phyloP scores from a whole-genome alignment of 2,797 vertebrate species.

The Paedocypris micromegethes region DNA sequence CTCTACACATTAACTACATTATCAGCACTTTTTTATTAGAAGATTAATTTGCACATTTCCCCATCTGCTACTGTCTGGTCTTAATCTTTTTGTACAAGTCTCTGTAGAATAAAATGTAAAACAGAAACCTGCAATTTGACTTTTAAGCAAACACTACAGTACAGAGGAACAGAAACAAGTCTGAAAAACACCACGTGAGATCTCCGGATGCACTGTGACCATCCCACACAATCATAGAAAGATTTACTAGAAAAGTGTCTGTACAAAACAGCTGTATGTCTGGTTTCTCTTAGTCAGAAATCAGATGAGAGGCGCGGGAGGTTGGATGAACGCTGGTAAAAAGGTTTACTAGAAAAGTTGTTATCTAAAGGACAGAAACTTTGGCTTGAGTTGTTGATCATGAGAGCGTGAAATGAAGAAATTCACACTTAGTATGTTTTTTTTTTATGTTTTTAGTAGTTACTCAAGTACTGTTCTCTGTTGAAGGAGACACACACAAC shows the following conservation, averaged over 20 bases:
- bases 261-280: constrained; percentile 69
- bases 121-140: constrained; percentile 16
- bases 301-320: constrained; percentile 52
- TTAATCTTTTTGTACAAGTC: constrained; percentile 6
- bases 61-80: constrained; percentile 1
- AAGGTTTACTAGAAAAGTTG: constrained; percentile 54
- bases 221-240: constrained; percentile 60
- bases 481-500: too few relatives aligned
- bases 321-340: constrained; percentile 54
- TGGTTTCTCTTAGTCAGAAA: constrained; percentile 67
- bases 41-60: constrained; percentile 21
- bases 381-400: constrained; percentile 55
- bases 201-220: constrained; percentile 11
- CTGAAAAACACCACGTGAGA: constrained; percentile 9
- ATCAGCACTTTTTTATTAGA: constrained; percentile 26
- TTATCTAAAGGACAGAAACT: constrained; percentile 59
- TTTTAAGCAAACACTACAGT: constrained; percentile 29
- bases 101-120: constrained; percentile 21
- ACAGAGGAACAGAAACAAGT: constrained; percentile 18
- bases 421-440: too few relatives aligned
- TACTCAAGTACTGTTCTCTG: too few relatives aligned
- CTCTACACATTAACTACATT: background rate
- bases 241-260: constrained; percentile 72
- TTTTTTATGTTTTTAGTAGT: too few relatives aligned
- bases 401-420: background rate